Base-by-base conservation (phyloP, 2,113 vertebrate genomes). In the Heterotilapia buettikoferi region DNA sequence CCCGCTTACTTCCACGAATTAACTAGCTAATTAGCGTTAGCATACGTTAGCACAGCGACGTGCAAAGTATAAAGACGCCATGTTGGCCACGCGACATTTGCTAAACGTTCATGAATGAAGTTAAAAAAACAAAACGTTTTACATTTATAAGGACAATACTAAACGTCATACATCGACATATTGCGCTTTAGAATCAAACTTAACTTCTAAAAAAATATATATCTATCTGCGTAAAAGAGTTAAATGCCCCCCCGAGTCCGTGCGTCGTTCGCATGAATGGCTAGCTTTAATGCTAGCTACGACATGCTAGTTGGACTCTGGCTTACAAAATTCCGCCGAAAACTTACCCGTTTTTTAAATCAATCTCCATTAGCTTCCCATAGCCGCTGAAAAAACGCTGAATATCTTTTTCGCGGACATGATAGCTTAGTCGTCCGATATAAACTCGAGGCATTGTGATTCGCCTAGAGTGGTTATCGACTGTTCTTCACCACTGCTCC, bases 361-460 rank as follows among this genome's bases (percentile, higher is more conserved):
- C 98, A 57, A 98, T 96, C 88, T 99, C 98, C 90, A 98, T 96
- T 24, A 99, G 96, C 87, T 98, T 98, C 24, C 98, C 98, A n/a
- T 98, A 98, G 81, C 98, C 97, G 80, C 97, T 97, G 91, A 98
- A 99, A 93, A 98, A 99, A 1, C 97, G 95, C 89, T 98, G 97
- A 36, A 99, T 97, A 93, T 98, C 98, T 89, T 98, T 98, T 82
- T 98, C 98, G 33, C 98, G 97, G 87, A 98, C 98, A 84, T 98
- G 97, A 86, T 98, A 98, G 88, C 98, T 97, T 61, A 99, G 84
- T 84, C 98, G 97, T 78, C 98, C 98, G 19, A 99, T 97, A 26
- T 99, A 99, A 11, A 99, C 97, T 80, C 98, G 98, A 84, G 98
- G 98, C 98, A 98, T 98, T 12, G 7, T 84, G 76, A 6, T 52